phyloP scores from a whole-genome alignment of 2,797 vertebrate species.

The Neopelma chrysocephalum region DNA sequence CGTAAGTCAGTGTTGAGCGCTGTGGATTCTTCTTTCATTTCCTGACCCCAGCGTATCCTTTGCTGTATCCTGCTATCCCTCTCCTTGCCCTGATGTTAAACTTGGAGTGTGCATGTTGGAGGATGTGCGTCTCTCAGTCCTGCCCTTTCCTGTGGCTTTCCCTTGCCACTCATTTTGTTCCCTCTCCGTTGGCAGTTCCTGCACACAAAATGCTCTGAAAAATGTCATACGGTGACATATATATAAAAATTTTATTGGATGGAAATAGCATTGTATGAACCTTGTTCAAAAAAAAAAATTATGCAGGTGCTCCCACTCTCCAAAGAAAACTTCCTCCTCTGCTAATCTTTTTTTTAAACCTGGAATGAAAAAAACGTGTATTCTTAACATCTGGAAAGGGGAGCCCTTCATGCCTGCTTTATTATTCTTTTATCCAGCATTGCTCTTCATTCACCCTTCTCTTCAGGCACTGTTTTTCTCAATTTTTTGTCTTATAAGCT shows the following conservation, averaged over 20 bases:
- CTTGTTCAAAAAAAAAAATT: neutral
- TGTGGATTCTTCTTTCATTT: neutral
- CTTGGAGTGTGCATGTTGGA: neutral
- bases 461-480: neutral
- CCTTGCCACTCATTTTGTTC: neutral
- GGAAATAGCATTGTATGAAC: neutral
- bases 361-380: neutral
- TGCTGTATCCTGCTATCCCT: neutral
- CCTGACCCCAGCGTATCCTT: neutral
- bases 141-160: slow-evolving; percentile 22
- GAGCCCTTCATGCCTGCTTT: neutral
- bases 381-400: slow-evolving; percentile 7
- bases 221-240: neutral
- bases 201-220: neutral
- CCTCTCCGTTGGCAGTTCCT: neutral
- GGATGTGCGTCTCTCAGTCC: neutral
- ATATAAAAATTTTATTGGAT: neutral
- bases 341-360: neutral
- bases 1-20: neutral
- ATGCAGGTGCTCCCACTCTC: neutral
- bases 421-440: neutral
- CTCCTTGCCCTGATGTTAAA: neutral
- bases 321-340: slow-evolving; percentile 28
- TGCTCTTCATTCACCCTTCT: neutral
- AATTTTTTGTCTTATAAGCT: neutral